These are phyloP conservation scores for Halcyon senegalensis DNA, from an alignment of 2,113 vertebrate species.

Conservation along the genomic window DNA sequence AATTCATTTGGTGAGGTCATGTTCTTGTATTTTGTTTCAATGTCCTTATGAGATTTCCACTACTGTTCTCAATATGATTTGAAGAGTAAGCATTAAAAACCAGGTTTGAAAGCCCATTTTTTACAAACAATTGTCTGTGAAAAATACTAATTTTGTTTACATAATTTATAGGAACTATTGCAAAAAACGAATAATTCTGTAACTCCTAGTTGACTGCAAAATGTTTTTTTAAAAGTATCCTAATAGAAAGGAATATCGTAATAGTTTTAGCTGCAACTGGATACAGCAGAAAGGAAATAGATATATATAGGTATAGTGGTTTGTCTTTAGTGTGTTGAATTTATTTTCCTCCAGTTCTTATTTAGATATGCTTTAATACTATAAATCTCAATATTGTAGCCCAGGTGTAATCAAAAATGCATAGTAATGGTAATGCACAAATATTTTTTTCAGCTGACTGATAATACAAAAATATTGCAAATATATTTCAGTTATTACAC, in stretches of 20 bases:
- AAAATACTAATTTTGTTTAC: not conserved
- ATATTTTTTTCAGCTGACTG: not conserved
- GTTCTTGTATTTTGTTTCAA: not conserved
- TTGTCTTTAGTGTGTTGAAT: not conserved
- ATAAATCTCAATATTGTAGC: not conserved
- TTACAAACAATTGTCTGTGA: not conserved
- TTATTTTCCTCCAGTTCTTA: not conserved
- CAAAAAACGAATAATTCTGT: not conserved
- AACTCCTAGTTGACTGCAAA: not conserved
- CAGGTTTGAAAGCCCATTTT: not conserved
- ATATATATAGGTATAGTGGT: not conserved
- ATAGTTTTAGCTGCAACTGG: not conserved
- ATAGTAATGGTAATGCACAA: not conserved
- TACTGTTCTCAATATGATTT: not conserved
- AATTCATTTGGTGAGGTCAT: not conserved
- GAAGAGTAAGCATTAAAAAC: not conserved
- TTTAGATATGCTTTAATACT: not conserved
- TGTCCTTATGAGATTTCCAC: not conserved
- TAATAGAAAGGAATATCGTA: not conserved
- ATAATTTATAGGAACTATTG: not conserved
- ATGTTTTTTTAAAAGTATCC: not conserved
- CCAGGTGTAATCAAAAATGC: not conserved
- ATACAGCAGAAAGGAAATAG: not conserved
- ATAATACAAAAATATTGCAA: not conserved
- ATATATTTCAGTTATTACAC: not conserved